Conservation (phyloP, 2,888 invertebrate genomes). For the Colletes collaris region DNA sequence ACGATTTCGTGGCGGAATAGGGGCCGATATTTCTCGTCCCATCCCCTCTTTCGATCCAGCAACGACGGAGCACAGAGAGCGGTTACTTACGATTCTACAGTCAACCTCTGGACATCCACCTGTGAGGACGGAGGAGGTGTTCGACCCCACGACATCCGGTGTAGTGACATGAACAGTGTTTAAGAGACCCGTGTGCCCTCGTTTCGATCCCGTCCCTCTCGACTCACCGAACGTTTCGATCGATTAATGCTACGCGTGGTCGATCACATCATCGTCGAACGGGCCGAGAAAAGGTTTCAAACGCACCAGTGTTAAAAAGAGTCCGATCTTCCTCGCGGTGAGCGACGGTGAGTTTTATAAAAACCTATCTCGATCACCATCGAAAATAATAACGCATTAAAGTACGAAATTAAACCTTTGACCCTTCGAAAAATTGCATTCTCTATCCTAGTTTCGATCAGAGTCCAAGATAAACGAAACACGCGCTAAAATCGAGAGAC, state of each 20-base stretch:
- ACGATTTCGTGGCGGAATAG: slow-evolving; percentile 69
- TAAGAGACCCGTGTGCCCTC: slow-evolving; percentile 61
- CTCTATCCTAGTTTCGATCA: not conserved
- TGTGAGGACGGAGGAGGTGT: slow-evolving; percentile 82
- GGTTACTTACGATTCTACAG: slow-evolving; percentile 81
- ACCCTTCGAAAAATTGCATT: not conserved
- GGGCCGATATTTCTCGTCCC: slow-evolving; percentile 70
- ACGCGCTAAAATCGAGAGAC: not conserved
- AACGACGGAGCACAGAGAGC: slow-evolving; percentile 71
- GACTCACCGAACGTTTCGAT: slow-evolving; percentile 18
- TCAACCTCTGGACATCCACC: slow-evolving; percentile 83
- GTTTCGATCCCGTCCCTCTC: slow-evolving; percentile 38
- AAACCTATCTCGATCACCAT: not conserved
- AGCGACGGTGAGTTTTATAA: slow-evolving; percentile 38
- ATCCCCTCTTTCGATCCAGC: slow-evolving; percentile 68
- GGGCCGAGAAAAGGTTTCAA: slow-evolving; percentile 46
- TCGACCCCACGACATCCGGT: slow-evolving; percentile 80
- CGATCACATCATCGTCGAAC: slow-evolving; percentile 41
- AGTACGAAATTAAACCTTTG: not conserved
- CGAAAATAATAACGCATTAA: not conserved
- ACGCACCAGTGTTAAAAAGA: slow-evolving; percentile 33
- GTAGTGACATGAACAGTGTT: slow-evolving; percentile 80
- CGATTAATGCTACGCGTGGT: slow-evolving; percentile 61
- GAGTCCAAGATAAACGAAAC: not conserved
- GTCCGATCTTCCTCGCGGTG: slow-evolving; percentile 59